phyloP scores from a whole-genome alignment of 2,797 vertebrate species.

The Notamacropus eugenii region DNA sequence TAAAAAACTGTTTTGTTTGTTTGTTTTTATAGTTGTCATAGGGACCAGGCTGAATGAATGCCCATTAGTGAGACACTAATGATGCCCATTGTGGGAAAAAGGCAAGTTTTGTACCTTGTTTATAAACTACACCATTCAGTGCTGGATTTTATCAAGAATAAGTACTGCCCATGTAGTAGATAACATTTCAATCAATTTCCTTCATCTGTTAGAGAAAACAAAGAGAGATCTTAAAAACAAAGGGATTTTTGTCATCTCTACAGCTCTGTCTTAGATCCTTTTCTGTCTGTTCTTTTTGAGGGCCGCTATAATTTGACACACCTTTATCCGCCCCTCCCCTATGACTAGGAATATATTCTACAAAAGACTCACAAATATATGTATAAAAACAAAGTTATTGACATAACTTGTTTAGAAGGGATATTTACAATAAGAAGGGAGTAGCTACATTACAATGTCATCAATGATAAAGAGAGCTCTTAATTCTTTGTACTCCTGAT shows the following conservation, averaged over 20 bases:
- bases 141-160: background rate
- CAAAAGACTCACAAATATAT: constrained; percentile 20
- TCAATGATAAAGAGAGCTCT: constrained; percentile 56
- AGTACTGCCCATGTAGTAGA: constrained; percentile 18
- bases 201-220: constrained; percentile 35
- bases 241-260: background rate
- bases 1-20: constrained; percentile 27
- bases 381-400: constrained; percentile 40
- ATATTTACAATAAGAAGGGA: constrained; percentile 35
- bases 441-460: background rate
- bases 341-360: constrained; percentile 22
- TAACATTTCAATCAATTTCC: constrained; percentile 27
- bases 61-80: background rate
- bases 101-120: constrained; percentile 47
- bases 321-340: constrained; percentile 16
- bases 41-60: constrained; percentile 27
- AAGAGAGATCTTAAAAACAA: constrained; percentile 23
- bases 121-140: constrained; percentile 8
- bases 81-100: constrained; percentile 7
- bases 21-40: constrained; percentile 32
- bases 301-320: constrained; percentile 44
- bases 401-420: constrained; percentile 52
- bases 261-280: background rate
- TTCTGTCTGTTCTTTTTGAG: background rate
- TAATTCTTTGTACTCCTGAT: constrained; percentile 32